phyloP scores from a whole-genome alignment of 2,888 invertebrate species.

The Zhengitettix transpicula region DNA sequence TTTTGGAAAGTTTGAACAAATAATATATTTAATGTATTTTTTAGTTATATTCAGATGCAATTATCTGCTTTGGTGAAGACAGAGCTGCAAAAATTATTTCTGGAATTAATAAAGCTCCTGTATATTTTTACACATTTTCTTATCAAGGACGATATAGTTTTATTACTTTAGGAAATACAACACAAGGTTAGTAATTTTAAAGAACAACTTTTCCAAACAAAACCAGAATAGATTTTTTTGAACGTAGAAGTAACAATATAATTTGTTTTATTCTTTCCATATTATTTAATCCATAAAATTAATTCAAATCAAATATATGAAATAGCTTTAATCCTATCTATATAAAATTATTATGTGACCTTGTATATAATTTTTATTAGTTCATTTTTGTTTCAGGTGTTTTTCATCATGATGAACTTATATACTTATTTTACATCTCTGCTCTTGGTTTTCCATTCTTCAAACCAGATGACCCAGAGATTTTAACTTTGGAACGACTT shows the following conservation, averaged over 20 bases:
- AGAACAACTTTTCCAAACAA: too few species aligned
- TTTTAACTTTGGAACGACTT: constrained; percentile 25
- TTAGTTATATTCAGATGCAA: constrained; percentile 38
- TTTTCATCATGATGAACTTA: constrained; percentile 33
- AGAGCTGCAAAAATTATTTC: constrained; percentile 42
- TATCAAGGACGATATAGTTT: constrained; percentile 43
- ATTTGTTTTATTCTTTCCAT: not conserved
- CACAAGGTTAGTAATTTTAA: not conserved
- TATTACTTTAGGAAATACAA: constrained; percentile 16
- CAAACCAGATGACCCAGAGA: constrained; percentile 26
- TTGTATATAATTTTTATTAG: too few species aligned
- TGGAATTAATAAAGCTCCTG: constrained; percentile 32
- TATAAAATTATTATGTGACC: too few species aligned
- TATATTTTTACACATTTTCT: constrained; percentile 44
- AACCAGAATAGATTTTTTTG: not conserved
- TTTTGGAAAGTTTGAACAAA: too few species aligned
- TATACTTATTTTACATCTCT: constrained; percentile 30
- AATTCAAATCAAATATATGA: not conserved
- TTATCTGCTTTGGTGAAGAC: constrained; percentile 41
- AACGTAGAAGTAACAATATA: not conserved
- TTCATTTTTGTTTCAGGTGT: not conserved
- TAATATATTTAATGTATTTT: not conserved
- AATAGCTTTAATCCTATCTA: not conserved
- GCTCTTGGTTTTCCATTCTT: constrained; percentile 22
- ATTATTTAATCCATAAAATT: not conserved